A percentile compares a stretch with the other conserved stretches of the same genome.
Conservation (phyloP, 2,113 vertebrate species). For the Gymnocephalus cernua region DNA sequence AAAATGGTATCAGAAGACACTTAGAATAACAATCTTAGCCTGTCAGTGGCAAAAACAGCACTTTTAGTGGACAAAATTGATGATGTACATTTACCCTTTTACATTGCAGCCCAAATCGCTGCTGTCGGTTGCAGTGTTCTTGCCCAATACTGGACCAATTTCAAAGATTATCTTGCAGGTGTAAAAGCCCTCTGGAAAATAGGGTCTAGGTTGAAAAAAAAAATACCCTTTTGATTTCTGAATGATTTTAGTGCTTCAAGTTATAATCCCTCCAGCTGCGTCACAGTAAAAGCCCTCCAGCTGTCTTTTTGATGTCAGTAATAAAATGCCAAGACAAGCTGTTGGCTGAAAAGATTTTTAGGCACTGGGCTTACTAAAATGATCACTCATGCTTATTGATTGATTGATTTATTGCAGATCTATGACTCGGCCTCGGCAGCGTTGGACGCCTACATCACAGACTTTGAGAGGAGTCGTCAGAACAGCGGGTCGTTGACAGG, state of each 20-base stretch:
- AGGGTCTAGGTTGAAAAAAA: too few species aligned
- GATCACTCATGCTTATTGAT: neutral
- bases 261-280: neutral
- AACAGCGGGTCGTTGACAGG: constrained; percentile 60
- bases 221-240: neutral
- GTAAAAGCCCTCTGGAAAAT: too few species aligned
- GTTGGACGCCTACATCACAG: constrained; percentile 91
- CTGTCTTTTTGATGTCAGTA: neutral
- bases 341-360: neutral
- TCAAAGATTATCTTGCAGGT: too few species aligned
- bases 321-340: neutral
- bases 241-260: neutral
- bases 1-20: too few species aligned
- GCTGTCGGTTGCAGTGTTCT: too few species aligned
- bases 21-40: too few species aligned
- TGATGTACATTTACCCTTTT: too few species aligned
- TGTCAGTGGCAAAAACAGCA: too few species aligned
- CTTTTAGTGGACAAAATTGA: too few species aligned
- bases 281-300: neutral
- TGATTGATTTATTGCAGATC: constrained; percentile 34
- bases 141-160: too few species aligned
- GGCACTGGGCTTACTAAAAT: neutral
- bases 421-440: constrained; percentile 90
- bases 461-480: constrained; percentile 83
- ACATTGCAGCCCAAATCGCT: too few species aligned